These are phyloP conservation scores for Hirtodrosophila duncani DNA, from an alignment of 2,888 invertebrate species.

Conservation along the genomic window DNA sequence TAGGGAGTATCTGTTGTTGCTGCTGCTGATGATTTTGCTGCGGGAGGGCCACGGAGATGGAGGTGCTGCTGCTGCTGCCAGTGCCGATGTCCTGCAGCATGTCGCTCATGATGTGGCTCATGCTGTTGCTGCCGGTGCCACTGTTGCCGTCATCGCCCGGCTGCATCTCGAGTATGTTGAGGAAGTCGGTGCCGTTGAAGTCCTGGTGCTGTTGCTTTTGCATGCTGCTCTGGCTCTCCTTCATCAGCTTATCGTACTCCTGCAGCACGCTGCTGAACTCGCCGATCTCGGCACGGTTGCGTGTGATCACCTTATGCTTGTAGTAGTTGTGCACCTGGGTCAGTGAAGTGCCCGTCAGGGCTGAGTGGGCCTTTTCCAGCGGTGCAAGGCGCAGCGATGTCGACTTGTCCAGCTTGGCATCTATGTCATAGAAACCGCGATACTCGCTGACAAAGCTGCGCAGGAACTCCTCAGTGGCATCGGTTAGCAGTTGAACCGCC, in stretches of 20 bases:
- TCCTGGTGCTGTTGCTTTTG: conserved; percentile 64
- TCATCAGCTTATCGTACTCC: conserved; percentile 77
- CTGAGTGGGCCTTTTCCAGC: conserved; percentile 74
- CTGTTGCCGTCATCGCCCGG: conserved; percentile 43
- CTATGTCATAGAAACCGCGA: conserved; percentile 48
- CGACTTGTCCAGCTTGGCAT: conserved; percentile 39
- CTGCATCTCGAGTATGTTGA: conserved; percentile 74
- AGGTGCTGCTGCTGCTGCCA: conserved; percentile 49
- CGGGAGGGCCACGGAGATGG: conserved; percentile 33
- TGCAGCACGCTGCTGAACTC: conserved; percentile 75
- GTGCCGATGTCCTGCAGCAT: conserved; percentile 57
- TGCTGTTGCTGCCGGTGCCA: conserved; percentile 56
- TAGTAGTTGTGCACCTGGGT: conserved; percentile 77
- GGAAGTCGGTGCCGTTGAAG: conserved; percentile 74
- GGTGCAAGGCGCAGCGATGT: conserved; percentile 53
- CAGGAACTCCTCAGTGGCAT: conserved; percentile 75
- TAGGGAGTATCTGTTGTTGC: conserved; percentile 33
- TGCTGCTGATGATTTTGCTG: conserved; percentile 31
- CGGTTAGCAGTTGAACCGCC: conserved; percentile 71
- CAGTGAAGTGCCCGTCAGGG: conserved; percentile 72
- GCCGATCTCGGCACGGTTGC: conserved; percentile 74
- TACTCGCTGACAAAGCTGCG: conserved; percentile 65
- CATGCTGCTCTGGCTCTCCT: conserved; percentile 76
- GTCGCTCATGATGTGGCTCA: conserved; percentile 46
- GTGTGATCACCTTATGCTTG: conserved; percentile 75